phyloP scores from a whole-genome alignment of 1,140 invertebrate genomes.

The Teleogryllus occipitalis region DNA sequence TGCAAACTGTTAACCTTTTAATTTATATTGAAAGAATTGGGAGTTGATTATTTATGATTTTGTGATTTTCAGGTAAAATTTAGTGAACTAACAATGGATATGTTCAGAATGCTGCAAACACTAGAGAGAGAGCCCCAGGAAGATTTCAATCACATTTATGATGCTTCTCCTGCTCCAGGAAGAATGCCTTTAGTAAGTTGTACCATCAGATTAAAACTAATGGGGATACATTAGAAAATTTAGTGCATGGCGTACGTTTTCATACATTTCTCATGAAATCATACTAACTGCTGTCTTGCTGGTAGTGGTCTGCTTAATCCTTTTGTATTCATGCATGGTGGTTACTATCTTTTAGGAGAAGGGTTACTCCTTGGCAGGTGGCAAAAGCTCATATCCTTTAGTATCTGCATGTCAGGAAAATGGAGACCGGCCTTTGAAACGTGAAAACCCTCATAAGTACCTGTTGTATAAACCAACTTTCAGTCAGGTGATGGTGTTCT shows the following conservation, averaged over 20 bases:
- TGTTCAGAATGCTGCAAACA: constrained; percentile 95
- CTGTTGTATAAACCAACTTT: constrained; percentile 91
- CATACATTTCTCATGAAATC: no score
- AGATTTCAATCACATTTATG: constrained; percentile 71
- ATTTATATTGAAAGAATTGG: no score
- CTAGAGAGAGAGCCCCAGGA: constrained; percentile 85
- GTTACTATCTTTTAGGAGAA: constrained; percentile 42
- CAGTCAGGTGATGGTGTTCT: constrained; percentile 86
- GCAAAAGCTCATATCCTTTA: constrained; percentile 30
- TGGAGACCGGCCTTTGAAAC: constrained; percentile 52
- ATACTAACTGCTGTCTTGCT: no score
- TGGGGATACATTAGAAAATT: no score
- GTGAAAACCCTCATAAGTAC: constrained; percentile 96
- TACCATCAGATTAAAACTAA: not conserved
- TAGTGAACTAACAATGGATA: constrained; percentile 94
- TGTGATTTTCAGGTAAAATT: constrained; percentile 68
- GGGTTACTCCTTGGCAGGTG: constrained; percentile 33
- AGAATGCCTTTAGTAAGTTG: constrained; percentile 35
- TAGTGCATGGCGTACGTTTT: no score
- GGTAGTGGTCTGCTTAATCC: not conserved
- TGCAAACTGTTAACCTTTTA: no score
- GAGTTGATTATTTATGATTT: not conserved
- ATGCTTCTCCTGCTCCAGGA: constrained; percentile 76
- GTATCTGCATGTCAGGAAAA: constrained; percentile 48
- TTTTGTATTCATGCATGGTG: not conserved